These are phyloP conservation scores for Cantharis flavilabris DNA, from an alignment of 2,888 invertebrate genomes.

Conservation along the genomic window DNA sequence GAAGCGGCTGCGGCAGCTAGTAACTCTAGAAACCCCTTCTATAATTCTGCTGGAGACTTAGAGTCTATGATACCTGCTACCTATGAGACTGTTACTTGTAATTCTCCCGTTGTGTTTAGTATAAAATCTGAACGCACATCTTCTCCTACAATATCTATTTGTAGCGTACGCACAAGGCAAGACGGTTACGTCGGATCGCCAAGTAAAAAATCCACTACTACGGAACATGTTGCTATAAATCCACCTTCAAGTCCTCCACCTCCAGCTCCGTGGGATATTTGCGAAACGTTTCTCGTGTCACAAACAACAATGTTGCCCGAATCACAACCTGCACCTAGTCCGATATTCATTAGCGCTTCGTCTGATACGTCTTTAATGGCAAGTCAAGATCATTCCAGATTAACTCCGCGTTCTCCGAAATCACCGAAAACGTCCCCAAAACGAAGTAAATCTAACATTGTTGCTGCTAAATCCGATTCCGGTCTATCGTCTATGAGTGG, in stretches of 20 bases:
- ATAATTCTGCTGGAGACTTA: slow-evolving; percentile 54
- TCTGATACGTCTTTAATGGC: slow-evolving; percentile 46
- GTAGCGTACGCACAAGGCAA: slow-evolving; percentile 68
- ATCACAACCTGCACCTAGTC: slow-evolving; percentile 48
- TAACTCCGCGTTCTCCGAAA: slow-evolving; percentile 68
- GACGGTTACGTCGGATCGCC: slow-evolving; percentile 62
- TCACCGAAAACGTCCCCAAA: slow-evolving; percentile 76
- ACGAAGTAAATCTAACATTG: slow-evolving; percentile 67
- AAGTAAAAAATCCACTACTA: slow-evolving; percentile 29
- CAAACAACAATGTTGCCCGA: slow-evolving; percentile 36
- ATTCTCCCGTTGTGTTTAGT: slow-evolving; percentile 60
- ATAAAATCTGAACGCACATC: slow-evolving; percentile 61
- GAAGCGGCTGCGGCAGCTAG: slow-evolving; percentile 51
- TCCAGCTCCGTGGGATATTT: slow-evolving; percentile 75
- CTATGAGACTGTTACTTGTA: slow-evolving; percentile 57
- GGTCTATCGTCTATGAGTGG: slow-evolving; percentile 87
- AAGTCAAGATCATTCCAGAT: slow-evolving; percentile 56
- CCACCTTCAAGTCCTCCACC: slow-evolving; percentile 77
- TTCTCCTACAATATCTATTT: slow-evolving; percentile 67
- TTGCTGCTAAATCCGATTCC: slow-evolving; percentile 82
- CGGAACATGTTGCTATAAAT: slow-evolving; percentile 25
- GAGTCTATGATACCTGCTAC: slow-evolving; percentile 58
- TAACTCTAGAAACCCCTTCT: slow-evolving; percentile 52
- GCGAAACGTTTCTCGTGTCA: slow-evolving; percentile 58
- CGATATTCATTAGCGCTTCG: slow-evolving; percentile 56